Conservation (phyloP, 2,797 vertebrate genomes). For the Scomberomorus guttatus region DNA sequence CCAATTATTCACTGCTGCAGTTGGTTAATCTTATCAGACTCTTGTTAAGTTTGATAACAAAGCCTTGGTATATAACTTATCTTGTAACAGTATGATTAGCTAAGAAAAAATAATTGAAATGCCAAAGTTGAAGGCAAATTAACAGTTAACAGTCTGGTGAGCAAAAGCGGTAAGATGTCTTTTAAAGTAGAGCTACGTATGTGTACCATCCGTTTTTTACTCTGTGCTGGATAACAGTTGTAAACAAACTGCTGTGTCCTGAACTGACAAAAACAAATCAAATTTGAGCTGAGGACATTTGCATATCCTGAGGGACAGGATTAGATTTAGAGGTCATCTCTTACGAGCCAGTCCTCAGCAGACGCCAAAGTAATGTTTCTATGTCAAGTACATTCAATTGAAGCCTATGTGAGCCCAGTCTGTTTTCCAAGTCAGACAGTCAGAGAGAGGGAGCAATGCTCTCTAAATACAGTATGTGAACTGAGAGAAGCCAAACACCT, state of each 20-base stretch:
- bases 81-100: slow-evolving; percentile 10
- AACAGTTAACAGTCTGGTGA: slow-evolving; percentile 31
- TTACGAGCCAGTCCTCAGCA: slow-evolving; percentile 78
- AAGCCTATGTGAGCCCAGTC: slow-evolving; percentile 64
- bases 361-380: slow-evolving; percentile 77
- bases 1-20: background rate
- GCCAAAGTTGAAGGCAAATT: slow-evolving; percentile 19
- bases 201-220: slow-evolving; percentile 33
- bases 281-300: slow-evolving; percentile 85
- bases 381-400: slow-evolving; percentile 79
- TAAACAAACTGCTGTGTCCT: slow-evolving; percentile 75
- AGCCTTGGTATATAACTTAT: slow-evolving; percentile 9
- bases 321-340: slow-evolving; percentile 87
- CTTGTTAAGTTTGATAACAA: slow-evolving; percentile 27
- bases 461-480: slow-evolving; percentile 64
- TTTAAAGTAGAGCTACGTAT: slow-evolving; percentile 31
- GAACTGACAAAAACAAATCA: slow-evolving; percentile 83
- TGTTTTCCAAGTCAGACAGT: slow-evolving; percentile 72
- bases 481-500: slow-evolving; percentile 79
- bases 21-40: slow-evolving; percentile 21
- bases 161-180: slow-evolving; percentile 31
- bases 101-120: slow-evolving; percentile 5
- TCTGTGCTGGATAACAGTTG: slow-evolving; percentile 58
- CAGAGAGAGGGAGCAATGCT: slow-evolving; percentile 59
- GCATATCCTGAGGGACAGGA: slow-evolving; percentile 84